Evolutionary conservation across 2,113 vertebrate genomes (phyloP).

Genomic region (Bubo bubo): DNA sequence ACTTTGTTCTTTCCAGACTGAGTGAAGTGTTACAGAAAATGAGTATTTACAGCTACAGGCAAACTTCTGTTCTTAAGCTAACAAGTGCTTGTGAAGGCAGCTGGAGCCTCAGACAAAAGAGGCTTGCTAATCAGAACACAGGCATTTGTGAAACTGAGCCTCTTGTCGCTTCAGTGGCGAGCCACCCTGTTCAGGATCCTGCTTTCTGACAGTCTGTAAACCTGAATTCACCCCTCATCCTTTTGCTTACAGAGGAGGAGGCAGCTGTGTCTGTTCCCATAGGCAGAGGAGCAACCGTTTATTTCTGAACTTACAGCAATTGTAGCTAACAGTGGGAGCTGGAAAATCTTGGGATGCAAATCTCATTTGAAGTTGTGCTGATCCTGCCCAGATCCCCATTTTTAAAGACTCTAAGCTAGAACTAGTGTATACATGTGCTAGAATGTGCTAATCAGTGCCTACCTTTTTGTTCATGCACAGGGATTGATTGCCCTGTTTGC

Average conservation of each 20-base stretch:
- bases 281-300: not conserved
- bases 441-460: not conserved
- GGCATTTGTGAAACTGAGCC: not conserved
- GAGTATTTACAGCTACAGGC: not conserved
- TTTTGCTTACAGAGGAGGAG: not conserved
- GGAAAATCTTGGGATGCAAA: not conserved
- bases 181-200: not conserved
- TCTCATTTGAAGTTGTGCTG: not conserved
- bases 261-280: not conserved
- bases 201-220: not conserved
- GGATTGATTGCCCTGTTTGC: not conserved
- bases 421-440: not conserved
- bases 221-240: not conserved
- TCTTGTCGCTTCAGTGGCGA: not conserved
- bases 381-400: not conserved
- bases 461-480: not conserved
- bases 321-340: not conserved
- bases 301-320: not conserved
- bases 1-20: not conserved
- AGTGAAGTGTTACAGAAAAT: not conserved
- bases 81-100: not conserved
- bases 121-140: not conserved
- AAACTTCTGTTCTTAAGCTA: not conserved
- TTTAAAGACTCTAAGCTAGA: not conserved
- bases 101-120: not conserved